Conservation (phyloP, 2,888 invertebrate genomes). For the Chouioia cunea region DNA sequence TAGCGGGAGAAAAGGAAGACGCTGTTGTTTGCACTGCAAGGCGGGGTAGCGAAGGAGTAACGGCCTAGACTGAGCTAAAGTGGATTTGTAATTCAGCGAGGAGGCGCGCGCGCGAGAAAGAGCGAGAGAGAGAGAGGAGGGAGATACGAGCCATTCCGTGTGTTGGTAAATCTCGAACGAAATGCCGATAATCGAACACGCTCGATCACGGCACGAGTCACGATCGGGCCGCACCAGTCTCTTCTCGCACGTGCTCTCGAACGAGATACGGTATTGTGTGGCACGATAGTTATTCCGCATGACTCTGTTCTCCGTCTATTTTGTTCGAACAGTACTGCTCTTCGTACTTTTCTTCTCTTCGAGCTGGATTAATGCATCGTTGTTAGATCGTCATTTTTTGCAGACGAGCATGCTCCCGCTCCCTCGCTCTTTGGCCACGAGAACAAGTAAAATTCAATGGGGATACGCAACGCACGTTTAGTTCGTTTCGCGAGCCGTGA, state of each 20-base stretch:
- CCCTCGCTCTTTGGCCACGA: too few relatives aligned
- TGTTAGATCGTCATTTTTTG: neutral
- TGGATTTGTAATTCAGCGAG: too few relatives aligned
- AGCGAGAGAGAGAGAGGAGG: conserved; percentile 2
- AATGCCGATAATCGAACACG: conserved; percentile 23
- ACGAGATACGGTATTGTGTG: neutral
- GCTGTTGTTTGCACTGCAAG: too few relatives aligned
- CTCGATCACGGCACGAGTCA: conserved; percentile 18
- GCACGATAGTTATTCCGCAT: neutral
- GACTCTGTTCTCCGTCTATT: conserved; percentile 20
- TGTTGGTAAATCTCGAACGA: conserved; percentile 5
- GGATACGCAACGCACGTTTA: too few relatives aligned
- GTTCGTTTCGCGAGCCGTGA: too few relatives aligned
- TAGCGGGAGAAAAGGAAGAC: too few relatives aligned
- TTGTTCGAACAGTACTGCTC: conserved; percentile 14
- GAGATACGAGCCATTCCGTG: too few relatives aligned
- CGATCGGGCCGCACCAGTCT: conserved; percentile 33
- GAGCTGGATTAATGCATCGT: conserved; percentile 24
- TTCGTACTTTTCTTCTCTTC: neutral
- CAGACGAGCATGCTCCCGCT: too few relatives aligned
- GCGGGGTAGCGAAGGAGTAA: too few relatives aligned
- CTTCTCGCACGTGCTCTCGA: conserved; percentile 23
- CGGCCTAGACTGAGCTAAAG: too few relatives aligned
- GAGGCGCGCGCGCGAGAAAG: neutral
- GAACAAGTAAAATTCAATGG: too few relatives aligned